Conservation (phyloP, 1,140 invertebrate genomes). For the Anagrus nilaparvatae region DNA sequence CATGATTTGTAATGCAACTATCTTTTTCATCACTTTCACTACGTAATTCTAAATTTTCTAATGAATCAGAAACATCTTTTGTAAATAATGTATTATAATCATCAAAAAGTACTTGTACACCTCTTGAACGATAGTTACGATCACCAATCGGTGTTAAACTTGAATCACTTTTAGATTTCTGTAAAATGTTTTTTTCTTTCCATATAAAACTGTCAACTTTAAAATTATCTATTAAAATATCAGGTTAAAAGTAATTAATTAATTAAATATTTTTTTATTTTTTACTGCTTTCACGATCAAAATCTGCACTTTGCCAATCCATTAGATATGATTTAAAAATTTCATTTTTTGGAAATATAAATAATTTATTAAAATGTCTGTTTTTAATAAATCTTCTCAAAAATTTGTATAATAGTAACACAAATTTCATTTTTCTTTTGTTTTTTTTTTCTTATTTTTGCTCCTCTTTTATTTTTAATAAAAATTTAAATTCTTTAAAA, state of each 20-base stretch:
- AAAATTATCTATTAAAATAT: not conserved
- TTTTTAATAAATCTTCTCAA: no score
- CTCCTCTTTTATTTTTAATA: no score
- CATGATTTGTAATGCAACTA: conserved; percentile 20
- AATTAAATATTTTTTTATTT: not conserved
- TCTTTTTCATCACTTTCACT: conserved; percentile 16
- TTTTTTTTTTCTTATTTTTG: conserved; percentile 2
- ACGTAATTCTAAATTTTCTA: conserved; percentile 25
- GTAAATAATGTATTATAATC: conserved; percentile 6
- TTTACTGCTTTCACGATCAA: conserved; percentile 24
- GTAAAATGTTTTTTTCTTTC: conserved; percentile 17
- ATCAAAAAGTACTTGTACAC: conserved; percentile 18
- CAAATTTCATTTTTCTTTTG: conserved; percentile 7
- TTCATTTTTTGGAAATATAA: conserved; percentile 8
- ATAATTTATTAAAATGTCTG: no score
- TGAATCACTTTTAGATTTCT: conserved; percentile 22
- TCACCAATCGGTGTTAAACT: conserved; percentile 16
- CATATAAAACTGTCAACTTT: conserved; percentile 26
- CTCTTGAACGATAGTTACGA: conserved; percentile 18
- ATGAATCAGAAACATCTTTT: conserved; percentile 20
- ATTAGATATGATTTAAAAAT: conserved; percentile 21
- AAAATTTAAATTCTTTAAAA: no score
- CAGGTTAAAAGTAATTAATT: conserved; percentile 3
- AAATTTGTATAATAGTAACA: conserved; percentile 4
- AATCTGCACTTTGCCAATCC: conserved; percentile 26